phyloP scores from a whole-genome alignment of 2,113 vertebrate species.

The Fregetta grallaria region DNA sequence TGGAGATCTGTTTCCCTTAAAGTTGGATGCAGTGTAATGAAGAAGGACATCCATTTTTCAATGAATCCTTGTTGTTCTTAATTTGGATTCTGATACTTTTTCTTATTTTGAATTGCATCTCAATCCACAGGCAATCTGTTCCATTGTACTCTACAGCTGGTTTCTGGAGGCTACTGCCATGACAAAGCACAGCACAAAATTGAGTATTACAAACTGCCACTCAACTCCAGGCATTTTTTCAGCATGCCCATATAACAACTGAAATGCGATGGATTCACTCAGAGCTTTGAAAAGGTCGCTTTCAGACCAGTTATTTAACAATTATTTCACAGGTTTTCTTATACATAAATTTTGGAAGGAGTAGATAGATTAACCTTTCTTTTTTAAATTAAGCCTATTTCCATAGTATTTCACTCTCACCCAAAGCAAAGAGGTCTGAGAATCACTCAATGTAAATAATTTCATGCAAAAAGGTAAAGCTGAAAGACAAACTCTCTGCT shows the following conservation, averaged over 20 bases:
- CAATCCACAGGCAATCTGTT: neutral
- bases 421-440: neutral
- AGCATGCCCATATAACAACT: neutral
- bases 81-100: slow-evolving; percentile 8
- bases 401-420: neutral
- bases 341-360: neutral
- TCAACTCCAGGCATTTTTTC: neutral
- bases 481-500: neutral
- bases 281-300: neutral
- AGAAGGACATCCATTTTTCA: slow-evolving; percentile 32
- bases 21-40: neutral
- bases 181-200: neutral
- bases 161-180: neutral
- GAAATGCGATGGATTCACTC: neutral
- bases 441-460: neutral
- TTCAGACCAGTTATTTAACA: neutral
- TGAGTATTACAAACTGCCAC: neutral
- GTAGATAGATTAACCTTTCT: neutral
- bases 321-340: neutral
- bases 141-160: neutral
- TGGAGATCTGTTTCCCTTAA: slow-evolving; percentile 20
- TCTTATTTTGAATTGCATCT: neutral
- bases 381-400: neutral
- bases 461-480: neutral
- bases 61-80: neutral